A percentile compares a stretch with the other conserved stretches of the same genome.
Evolutionary conservation across 2,113 vertebrate genomes (phyloP).

Genomic region (Psettodes erumei): DNA sequence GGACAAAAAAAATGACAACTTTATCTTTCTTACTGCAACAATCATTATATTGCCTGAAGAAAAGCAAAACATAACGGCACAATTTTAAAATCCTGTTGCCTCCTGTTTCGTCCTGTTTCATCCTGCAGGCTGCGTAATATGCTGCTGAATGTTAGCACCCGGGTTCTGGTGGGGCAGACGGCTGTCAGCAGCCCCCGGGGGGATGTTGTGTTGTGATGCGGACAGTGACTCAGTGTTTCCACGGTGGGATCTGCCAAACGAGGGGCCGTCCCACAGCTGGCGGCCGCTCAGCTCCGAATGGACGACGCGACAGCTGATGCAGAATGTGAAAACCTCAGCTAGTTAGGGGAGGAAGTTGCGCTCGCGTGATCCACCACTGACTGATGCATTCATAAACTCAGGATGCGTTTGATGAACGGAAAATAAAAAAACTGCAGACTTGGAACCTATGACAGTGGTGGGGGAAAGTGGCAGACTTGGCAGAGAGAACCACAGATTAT

Average conservation of each 20-base stretch:
- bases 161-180: constrained; percentile 3
- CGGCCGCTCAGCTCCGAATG: constrained; percentile 34
- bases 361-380: not conserved
- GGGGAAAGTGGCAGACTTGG: not conserved
- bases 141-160: not conserved
- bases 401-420: constrained; percentile 6
- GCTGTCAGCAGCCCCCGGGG: constrained; percentile 16
- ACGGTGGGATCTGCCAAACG: constrained; percentile 56
- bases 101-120: not conserved
- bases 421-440: not conserved
- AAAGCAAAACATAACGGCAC: not conserved
- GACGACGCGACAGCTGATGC: constrained; percentile 30
- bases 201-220: constrained; percentile 53
- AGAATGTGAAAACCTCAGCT: constrained; percentile 1
- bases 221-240: constrained; percentile 73
- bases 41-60: not conserved
- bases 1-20: no score
- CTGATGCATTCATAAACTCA: constrained; percentile 1
- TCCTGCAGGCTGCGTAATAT: not conserved
- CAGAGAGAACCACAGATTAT: constrained; percentile 11
- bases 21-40: not conserved
- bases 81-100: no score
- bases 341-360: not conserved
- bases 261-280: constrained; percentile 59
- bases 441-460: not conserved